Evolutionary conservation across 1,140 invertebrate genomes (phyloP), one percentile per base, ranked within the genome.

Genomic region (Colletes gigas): DNA sequence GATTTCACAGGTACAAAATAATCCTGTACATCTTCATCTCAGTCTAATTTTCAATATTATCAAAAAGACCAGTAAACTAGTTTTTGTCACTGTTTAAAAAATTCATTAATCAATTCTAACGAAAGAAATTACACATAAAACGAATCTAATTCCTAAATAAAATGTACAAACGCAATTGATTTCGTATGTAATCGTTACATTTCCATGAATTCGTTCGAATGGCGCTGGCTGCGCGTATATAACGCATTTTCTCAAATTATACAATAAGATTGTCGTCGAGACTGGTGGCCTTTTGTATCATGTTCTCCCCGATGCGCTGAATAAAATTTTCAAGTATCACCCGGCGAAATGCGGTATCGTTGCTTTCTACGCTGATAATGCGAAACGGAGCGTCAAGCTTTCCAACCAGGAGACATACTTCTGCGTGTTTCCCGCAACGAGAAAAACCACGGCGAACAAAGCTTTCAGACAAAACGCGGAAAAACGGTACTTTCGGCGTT

Each of bases 401-500:
- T 68, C 54, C 65, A 68, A 47, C 74, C 7, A 30, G 17, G 63
- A 62, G 55, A 73, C 60, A 79, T 47, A 55, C 57, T 52, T 79
- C 60, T 8, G 41, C 59, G 41, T 12, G 75, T 69, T 54, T 30
- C 17, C 9, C 57, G 41, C 57, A 41, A 60, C 47, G 69, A 78
- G 69, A 41, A 44, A 71, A 78, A 73, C 55, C 68, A 59, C 30
- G 9, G 54, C 9, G 47, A 63, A 78, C 76, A 65, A 79, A 79
- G 77, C 77, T 79, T 79, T 79, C 60, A 79, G 77, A 73, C 69
- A 47, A 78, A 78, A 78, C 69, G 60, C 60, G 77, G 77, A 52
- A 79, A 79, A 79, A 79, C 55, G 52, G 60, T 57, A 73, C 77
- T 79, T 79, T 79, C 50, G 41, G 19, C 41, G 60, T 73, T 57